Evolutionary conservation across 2,888 invertebrate genomes (phyloP).

Genomic region (Adela reaumurella): DNA sequence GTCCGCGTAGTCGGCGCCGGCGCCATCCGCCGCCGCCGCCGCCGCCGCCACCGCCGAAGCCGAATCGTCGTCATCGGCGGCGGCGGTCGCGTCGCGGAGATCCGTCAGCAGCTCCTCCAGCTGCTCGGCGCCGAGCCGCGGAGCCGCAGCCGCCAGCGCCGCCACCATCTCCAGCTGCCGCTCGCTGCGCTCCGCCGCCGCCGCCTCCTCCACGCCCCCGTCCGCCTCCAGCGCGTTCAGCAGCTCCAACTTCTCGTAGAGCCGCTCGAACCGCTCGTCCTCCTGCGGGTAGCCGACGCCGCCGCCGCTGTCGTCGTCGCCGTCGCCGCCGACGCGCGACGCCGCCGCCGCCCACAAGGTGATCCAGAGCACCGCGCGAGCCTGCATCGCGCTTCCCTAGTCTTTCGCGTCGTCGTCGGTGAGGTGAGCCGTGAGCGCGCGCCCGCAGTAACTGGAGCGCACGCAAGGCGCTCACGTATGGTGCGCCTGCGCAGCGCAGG

Average conservation of each 20-base stretch:
- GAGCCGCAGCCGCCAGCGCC: slow-evolving; percentile 30
- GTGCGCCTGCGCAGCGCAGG: no score
- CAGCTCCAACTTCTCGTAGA: slow-evolving; percentile 31
- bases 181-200: slow-evolving; percentile 35
- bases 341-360: background rate
- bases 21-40: background rate
- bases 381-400: no score
- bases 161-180: slow-evolving; percentile 31
- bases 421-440: no score
- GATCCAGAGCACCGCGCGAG: background rate
- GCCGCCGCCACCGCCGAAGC: background rate
- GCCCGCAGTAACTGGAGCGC: no score
- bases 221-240: slow-evolving; percentile 29
- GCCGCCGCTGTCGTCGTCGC: background rate
- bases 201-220: slow-evolving; percentile 16
- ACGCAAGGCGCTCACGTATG: no score
- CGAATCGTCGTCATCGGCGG: background rate
- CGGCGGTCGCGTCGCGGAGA: background rate
- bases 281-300: slow-evolving; percentile 9
- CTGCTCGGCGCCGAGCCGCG: slow-evolving; percentile 22
- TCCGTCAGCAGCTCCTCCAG: slow-evolving; percentile 10
- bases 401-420: no score
- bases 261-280: slow-evolving; percentile 18
- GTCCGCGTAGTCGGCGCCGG: background rate
- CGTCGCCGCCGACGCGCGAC: background rate